Evolutionary conservation across 2,113 vertebrate genomes (phyloP).

Genomic region (Lepus europaeus): DNA sequence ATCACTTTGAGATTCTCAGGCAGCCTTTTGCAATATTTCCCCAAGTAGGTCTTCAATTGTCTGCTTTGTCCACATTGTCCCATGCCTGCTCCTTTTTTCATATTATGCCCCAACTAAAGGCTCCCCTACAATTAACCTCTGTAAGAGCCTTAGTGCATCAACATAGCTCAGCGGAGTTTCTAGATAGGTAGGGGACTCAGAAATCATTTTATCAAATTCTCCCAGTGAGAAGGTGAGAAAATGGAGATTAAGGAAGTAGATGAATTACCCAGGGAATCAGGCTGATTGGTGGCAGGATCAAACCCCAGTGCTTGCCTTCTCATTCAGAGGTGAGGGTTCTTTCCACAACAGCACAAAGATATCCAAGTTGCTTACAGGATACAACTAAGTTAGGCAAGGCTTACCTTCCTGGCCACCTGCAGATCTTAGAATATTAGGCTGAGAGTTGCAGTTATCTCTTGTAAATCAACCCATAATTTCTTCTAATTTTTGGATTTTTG

Average conservation of each 20-base stretch:
- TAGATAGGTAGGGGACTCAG: not conserved
- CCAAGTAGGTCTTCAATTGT: slow-evolving; percentile 41
- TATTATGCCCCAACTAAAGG: not conserved
- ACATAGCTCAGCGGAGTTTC: not conserved
- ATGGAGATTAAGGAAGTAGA: not conserved
- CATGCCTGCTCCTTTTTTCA: not conserved
- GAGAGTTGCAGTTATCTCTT: not conserved
- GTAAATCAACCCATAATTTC: not conserved
- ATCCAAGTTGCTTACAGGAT: not conserved
- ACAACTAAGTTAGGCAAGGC: not conserved
- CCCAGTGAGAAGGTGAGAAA: not conserved
- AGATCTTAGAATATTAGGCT: not conserved
- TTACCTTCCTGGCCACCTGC: not conserved
- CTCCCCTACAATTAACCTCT: not conserved
- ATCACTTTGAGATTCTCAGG: slow-evolving; percentile 57
- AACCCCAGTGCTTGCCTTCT: not conserved
- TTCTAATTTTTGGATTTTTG: not conserved
- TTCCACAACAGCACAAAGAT: not conserved
- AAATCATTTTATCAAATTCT: not conserved
- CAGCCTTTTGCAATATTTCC: slow-evolving; percentile 56
- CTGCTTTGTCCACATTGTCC: slow-evolving; percentile 29
- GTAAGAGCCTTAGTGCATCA: not conserved
- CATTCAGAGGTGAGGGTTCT: not conserved
- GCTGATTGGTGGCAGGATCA: not conserved
- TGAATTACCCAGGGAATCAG: not conserved